Evolutionary conservation across 2,113 vertebrate species (phyloP).

Genomic region (Delphinapterus leucas): DNA sequence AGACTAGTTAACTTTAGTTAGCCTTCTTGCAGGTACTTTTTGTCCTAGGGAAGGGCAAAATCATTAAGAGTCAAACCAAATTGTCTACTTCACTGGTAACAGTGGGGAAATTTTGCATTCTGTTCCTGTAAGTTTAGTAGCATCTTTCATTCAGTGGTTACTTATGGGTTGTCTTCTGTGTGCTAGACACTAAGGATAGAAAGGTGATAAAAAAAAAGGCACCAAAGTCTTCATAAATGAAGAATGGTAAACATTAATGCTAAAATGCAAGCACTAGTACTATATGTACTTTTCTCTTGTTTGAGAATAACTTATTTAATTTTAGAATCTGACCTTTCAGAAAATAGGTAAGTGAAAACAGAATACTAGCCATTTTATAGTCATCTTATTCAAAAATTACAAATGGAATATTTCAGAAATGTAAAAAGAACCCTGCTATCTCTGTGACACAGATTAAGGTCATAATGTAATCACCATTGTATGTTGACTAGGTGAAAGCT

Average conservation of each 20-base stretch:
- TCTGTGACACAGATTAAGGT: not conserved
- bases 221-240: not conserved
- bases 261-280: not conserved
- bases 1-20: not conserved
- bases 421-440: not conserved
- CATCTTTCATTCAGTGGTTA: not conserved
- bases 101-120: not conserved
- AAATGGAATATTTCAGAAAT: constrained; percentile 25
- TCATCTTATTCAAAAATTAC: not conserved
- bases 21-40: constrained; percentile 8
- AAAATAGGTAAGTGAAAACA: constrained; percentile 10
- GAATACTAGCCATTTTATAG: not conserved
- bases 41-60: not conserved
- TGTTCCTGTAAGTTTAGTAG: not conserved
- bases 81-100: not conserved
- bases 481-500: not conserved
- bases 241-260: not conserved
- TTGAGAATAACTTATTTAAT: not conserved
- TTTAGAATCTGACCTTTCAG: not conserved
- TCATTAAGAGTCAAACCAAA: not conserved
- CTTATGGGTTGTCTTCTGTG: not conserved
- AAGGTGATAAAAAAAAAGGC: not conserved
- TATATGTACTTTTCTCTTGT: not conserved
- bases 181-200: not conserved
- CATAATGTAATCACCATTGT: not conserved